phyloP scores from a whole-genome alignment of 92 coral and sea anemone genomes.

The Parazoanthus atlanticus region DNA sequence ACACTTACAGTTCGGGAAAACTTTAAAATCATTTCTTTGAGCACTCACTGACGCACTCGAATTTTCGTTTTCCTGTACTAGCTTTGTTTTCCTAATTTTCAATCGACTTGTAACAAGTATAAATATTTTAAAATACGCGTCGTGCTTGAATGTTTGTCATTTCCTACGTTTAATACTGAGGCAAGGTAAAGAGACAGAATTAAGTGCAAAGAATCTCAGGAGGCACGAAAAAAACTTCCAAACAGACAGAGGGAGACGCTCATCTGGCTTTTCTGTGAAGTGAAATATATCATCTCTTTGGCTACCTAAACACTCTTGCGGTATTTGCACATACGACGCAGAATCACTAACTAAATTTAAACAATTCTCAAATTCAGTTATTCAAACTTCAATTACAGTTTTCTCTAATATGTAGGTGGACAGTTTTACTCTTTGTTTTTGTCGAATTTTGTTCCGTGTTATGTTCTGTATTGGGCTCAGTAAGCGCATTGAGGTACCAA shows the following conservation, averaged over 20 bases:
- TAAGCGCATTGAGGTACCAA: no score
- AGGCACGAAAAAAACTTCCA: no score
- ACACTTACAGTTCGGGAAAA: not conserved
- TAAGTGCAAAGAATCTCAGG: not conserved
- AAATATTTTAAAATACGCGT: not conserved
- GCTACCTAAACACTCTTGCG: not conserved
- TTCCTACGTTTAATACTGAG: no score
- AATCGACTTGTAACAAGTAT: not conserved
- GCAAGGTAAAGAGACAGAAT: not conserved
- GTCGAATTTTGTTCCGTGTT: no score
- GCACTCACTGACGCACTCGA: not conserved
- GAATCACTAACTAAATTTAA: no score
- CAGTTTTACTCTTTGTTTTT: no score
- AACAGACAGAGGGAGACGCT: not conserved
- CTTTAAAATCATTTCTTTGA: no score
- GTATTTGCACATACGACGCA: not conserved
- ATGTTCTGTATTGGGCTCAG: no score
- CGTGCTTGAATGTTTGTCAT: not conserved
- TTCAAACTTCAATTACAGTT: no score
- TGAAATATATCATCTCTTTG: not conserved
- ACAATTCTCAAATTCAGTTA: no score
- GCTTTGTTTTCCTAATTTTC: not conserved
- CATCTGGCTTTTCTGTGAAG: not conserved
- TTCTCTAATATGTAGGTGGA: no score
- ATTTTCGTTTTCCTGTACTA: not conserved